phyloP scores from a whole-genome alignment of 2,113 vertebrate species.

The Indri indri region DNA sequence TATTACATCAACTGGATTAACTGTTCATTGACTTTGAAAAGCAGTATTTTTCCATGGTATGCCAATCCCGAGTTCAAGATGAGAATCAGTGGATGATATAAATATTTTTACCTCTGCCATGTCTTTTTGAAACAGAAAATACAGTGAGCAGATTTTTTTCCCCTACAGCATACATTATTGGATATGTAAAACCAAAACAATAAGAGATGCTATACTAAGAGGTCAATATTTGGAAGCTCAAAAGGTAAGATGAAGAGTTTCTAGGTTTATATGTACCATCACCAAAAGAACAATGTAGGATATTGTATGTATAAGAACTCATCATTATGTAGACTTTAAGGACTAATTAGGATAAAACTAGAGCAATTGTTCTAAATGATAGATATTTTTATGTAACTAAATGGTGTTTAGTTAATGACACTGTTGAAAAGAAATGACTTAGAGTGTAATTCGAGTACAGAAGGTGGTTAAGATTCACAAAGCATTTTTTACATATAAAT shows the following conservation, averaged over 20 bases:
- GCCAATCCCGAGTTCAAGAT: not conserved
- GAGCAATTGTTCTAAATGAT: not conserved
- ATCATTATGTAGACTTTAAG: not conserved
- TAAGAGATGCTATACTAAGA: not conserved
- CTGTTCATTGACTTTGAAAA: not conserved
- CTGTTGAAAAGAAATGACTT: not conserved
- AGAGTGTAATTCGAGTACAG: not conserved
- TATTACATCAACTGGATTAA: not conserved
- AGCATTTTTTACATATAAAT: not conserved
- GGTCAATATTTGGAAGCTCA: not conserved
- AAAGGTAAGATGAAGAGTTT: not conserved
- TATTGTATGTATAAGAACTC: not conserved
- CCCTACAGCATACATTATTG: not conserved
- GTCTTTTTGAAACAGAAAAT: not conserved
- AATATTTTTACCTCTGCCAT: not conserved
- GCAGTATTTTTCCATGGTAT: not conserved
- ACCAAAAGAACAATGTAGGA: not conserved
- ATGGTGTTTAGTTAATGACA: not conserved
- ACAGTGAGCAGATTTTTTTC: not conserved
- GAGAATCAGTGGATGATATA: not conserved
- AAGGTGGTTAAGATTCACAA: not conserved
- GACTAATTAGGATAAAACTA: not conserved
- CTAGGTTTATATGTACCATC: not conserved
- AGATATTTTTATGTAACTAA: not conserved
- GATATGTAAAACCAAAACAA: not conserved